A percentile compares a stretch with the other conserved stretches of the same genome.
These are phyloP conservation scores for Rhopalosiphum nymphaeae DNA, from an alignment of 2,888 invertebrate species.

Conservation along the genomic window DNA sequence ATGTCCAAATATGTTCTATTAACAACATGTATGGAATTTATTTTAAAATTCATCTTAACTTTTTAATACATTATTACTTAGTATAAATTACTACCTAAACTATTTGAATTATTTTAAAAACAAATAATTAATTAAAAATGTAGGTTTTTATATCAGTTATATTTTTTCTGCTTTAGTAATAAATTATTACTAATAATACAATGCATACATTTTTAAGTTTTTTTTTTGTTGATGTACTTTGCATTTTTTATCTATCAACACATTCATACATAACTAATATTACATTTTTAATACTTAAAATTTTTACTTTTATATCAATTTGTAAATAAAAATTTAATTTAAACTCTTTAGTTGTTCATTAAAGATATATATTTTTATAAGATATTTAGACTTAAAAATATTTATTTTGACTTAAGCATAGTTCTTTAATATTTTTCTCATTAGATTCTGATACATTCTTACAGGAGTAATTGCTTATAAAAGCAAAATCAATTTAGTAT, in stretches of 20 bases:
- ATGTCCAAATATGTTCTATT: neutral
- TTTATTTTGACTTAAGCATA: neutral
- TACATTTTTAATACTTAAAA: neutral
- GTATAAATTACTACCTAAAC: neutral
- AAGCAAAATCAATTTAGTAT: neutral
- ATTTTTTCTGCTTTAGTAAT: neutral
- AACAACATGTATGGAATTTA: neutral
- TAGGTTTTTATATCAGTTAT: neutral
- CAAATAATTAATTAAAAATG: neutral
- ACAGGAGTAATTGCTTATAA: neutral
- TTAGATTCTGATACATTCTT: neutral
- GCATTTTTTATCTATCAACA: neutral
- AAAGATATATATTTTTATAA: neutral
- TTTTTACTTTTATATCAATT: neutral
- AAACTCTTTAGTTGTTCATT: neutral
- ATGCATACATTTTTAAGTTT: neutral
- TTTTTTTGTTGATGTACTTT: neutral
- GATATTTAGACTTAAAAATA: neutral
- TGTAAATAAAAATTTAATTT: neutral
- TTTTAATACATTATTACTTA: neutral
- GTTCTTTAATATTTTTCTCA: neutral
- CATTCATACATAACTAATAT: neutral
- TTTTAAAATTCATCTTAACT: neutral
- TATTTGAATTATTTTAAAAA: neutral
- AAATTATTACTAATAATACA: too few relatives aligned